Evolutionary conservation across 2,888 invertebrate species (phyloP).

Genomic region (Eumerus sabulonum): DNA sequence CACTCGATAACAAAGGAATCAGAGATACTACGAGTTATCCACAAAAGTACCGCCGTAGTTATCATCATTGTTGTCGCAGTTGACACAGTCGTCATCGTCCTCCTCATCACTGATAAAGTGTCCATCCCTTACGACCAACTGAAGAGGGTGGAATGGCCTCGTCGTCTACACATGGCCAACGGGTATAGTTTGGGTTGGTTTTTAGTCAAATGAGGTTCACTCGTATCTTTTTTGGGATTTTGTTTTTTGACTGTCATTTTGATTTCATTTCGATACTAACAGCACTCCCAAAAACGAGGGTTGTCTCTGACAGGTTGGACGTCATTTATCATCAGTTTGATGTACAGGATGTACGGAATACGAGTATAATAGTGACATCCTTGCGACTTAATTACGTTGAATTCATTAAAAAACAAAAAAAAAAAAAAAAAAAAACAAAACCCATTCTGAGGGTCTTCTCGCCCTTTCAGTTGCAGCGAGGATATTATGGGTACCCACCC

Average conservation of each 20-base stretch:
- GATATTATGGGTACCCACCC: conserved; percentile 5
- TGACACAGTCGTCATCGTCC: background rate
- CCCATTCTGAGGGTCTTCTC: conserved; percentile 22
- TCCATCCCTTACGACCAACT: background rate
- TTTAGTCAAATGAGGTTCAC: conserved; percentile 56
- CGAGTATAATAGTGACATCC: too few relatives aligned
- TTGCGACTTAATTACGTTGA: conserved; percentile 60
- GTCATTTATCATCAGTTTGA: conserved; percentile 31
- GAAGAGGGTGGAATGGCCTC: conserved; percentile 37
- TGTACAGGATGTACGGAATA: conserved; percentile 31
- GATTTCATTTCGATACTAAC: conserved; percentile 29
- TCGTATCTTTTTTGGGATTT: conserved; percentile 12
- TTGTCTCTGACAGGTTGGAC: conserved; percentile 41
- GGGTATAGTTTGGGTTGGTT: too few relatives aligned
- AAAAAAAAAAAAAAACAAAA: background rate
- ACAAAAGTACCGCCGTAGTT: background rate
- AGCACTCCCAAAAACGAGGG: conserved; percentile 15
- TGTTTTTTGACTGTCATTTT: conserved; percentile 1
- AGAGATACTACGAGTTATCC: background rate
- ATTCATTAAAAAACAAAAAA: conserved; percentile 15
- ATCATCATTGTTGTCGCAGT: too few relatives aligned
- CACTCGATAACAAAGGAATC: conserved; percentile 43
- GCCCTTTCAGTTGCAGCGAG: background rate
- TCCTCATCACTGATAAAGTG: conserved; percentile 2
- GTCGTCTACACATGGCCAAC: too few relatives aligned